Conservation (phyloP, 2,797 vertebrate genomes). For the Xiphophorus birchmanni region DNA sequence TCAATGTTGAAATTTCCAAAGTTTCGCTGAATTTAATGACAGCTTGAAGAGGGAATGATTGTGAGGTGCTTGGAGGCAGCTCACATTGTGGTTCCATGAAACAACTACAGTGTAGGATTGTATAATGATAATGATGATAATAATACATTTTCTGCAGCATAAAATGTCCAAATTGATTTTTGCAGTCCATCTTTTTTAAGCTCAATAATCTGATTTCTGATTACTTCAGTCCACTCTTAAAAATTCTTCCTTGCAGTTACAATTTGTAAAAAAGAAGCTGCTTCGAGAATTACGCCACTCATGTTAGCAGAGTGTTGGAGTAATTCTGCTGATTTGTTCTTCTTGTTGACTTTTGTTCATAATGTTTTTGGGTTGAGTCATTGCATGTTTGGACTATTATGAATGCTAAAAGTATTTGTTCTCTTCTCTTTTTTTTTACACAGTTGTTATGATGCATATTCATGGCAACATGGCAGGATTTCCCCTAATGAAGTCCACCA, state of each 20-base stretch:
- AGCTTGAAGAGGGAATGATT: neutral
- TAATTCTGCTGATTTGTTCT: neutral
- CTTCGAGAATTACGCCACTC: neutral
- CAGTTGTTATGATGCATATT: neutral
- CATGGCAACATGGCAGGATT: neutral
- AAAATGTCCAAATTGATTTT: neutral
- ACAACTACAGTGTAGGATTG: neutral
- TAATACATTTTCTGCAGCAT: neutral
- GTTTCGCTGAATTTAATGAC: neutral
- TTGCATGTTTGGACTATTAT: neutral
- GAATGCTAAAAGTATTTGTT: neutral
- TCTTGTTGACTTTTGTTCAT: neutral
- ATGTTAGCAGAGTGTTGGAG: neutral
- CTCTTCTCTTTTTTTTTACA: neutral
- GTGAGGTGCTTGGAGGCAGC: neutral
- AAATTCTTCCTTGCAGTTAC: neutral
- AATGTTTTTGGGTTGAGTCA: neutral
- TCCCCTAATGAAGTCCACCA: neutral
- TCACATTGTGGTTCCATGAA: neutral
- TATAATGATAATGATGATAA: neutral
- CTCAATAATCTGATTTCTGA: neutral
- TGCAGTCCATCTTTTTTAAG: neutral
- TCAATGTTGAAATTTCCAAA: neutral
- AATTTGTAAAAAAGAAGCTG: neutral
- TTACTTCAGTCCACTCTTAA: neutral